Base-by-base conservation (phyloP, 2,797 vertebrate species). In the Ambastaia sidthimunki region DNA sequence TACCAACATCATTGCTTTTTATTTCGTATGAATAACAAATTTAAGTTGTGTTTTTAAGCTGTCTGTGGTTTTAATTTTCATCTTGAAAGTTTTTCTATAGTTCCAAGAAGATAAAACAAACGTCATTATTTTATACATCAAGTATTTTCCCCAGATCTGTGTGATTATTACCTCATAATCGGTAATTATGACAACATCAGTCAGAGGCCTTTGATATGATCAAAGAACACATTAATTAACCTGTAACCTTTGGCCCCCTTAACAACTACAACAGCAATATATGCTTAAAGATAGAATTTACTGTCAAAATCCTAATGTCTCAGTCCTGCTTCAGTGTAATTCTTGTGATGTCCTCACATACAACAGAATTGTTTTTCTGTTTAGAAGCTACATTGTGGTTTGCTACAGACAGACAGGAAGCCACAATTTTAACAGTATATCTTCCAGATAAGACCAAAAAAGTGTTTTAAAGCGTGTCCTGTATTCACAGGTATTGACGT, bases 401-500 rank as follows among this genome's bases (percentile, higher is more conserved):
- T 21, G 72, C 73, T 84, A 78, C 2, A 34, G 54, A 70, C 16
- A 89, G 89, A 89, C 92, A 93, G 91, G 89, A 92, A 90, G 88
- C 37, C 41, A 34, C 34, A 59, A 79, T 74, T 80, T 85, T 84
- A 80, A 78, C 76, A 25, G 79, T 59, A 83, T 47, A 80, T 89
- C 83, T 85, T 90, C 84, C 86, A 78, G 77, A 84, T 89, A 86
- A 82, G 50, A 85, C 72, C 82, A 83, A 85, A 84, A 72, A 67
- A 74, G 71, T 86, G 76, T 85, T 74, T 31, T 62, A 73, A 18
- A 83, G 48, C 44, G 85, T 85, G 86, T 88, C 86, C 87, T 89
- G 86, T 82, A 76, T 91, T 90, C 86, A 82, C 85, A 44, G 87
- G 89, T 89, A 90, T 82, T 90, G 89, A 90, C 89, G 86, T 87